Base-by-base conservation (phyloP, 2,113 vertebrate species). In the Neomonachus schauinslandi region DNA sequence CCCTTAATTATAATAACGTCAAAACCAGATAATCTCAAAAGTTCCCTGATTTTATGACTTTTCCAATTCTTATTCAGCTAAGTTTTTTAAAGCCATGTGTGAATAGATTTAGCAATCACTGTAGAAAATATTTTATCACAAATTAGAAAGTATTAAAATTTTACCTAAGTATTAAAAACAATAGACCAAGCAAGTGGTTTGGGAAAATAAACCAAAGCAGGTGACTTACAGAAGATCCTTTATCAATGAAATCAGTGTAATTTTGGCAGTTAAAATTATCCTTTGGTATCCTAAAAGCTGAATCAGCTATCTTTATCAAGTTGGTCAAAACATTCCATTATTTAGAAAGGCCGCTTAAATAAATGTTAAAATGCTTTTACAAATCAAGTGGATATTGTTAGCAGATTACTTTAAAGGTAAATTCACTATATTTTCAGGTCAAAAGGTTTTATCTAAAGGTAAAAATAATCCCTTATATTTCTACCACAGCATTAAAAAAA, bases 91-190 rank as follows among this genome's bases (percentile, higher is more conserved):
- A 86, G 10, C 8, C 7, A 81, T 63, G 13, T 39, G 12, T 69
- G 31, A 89, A 11, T 69, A 16, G 7, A 59, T 65, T 24, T 88
- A 63, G 28, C 4, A 81, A 65, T 42, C 31, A 42, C 7, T 55
- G 19, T 67, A 92, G 69, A 49, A 90, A 85, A 59, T 95, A 86
- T 63, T 85, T 95, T 80, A 79, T 24, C n/a, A 65, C 22, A 92
- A 51, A 46, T 55, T 72, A 87, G 16, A 77, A 83, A 83, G 42
- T 49, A 71, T 16, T 19, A 51, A 6, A 84, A 39, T 53, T 92
- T 91, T 51, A 80, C 39, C 16, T 51, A 89, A 8, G 2, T 89
- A 86, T 61, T 74, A 16, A 74, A 69, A 79, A 4, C 22, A 0
- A 82, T 2, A 77, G 24, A 14, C 15, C 33, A 1, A 39, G 4